Evolutionary conservation across 2,888 invertebrate genomes (phyloP), one percentile per base, ranked within the genome.

Genomic region (Frankliniella fusca): DNA sequence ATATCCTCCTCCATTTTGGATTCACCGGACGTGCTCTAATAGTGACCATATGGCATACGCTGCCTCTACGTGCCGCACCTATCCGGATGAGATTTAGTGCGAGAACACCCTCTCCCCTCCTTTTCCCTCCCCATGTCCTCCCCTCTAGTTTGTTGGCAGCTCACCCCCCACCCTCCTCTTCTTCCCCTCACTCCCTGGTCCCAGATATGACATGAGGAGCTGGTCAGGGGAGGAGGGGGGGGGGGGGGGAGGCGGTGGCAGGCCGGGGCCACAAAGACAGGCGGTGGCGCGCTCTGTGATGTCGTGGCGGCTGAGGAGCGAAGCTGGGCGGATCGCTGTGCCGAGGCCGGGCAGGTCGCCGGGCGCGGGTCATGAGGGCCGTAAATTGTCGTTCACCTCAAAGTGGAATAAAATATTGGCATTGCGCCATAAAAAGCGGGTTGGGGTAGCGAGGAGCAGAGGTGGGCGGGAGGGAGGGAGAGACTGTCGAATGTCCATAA

Each of bases 1-100:
- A 12, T 9, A 15, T 18, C 54, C 3, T 18, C 54, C 54, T 54
- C 54, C 54, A 23, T 23, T 70, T 23, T 70, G 70, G 70, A 70
- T 70, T 70, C 70, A n/a, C 70, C 70, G 70, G 70, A 70, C 70
- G 70, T 70, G 70, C 70, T 23, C 70, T 70, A 70, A 70, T 70
- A 23, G 70, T 70, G 23, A 70, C 70, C 70, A 70, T 70, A 70
- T 70, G 70, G 70, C 70, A 70, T 70, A 23, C 23, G 70, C 70
- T n/a, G 20, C 70, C 70, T 5, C 23, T 70, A 70, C 70, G 70
- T 70, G 70, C 70, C 11, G 23, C 70, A 23, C 70, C 70, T 23
- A 23, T 23, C 70, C 7, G 23, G 70, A 70, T 70, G 70, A 70
- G 70, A 70, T 23, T 70, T 70, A 70, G 61, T n/a, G 61, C 61